These are phyloP conservation scores for Eumaeus atala DNA, from an alignment of 1,140 invertebrate species.

Conservation along the genomic window DNA sequence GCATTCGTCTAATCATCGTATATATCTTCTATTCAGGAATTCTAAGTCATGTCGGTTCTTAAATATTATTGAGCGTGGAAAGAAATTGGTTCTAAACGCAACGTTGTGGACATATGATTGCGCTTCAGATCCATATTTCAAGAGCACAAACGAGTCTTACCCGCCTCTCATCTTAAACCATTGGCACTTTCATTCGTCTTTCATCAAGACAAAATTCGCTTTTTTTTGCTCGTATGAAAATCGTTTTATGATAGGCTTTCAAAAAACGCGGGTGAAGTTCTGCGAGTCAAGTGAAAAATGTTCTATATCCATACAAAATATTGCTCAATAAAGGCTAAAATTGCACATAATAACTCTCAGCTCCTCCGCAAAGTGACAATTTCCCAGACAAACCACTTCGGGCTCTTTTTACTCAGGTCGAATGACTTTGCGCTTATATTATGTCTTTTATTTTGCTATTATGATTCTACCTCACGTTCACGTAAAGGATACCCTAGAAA, in stretches of 20 bases:
- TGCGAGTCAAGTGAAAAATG: constrained; percentile 33
- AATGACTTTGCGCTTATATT: constrained; percentile 2
- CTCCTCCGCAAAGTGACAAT: constrained; percentile 34
- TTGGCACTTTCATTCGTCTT: background rate
- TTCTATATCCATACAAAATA: constrained; percentile 36
- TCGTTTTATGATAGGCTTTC: constrained; percentile 30
- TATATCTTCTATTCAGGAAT: no score
- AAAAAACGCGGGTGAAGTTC: constrained; percentile 23
- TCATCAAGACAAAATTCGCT: constrained; percentile 10
- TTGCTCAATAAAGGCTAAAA: constrained; percentile 35
- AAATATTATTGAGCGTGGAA: no score
- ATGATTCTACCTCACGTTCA: no score
- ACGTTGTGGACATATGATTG: no score
- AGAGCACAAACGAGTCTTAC: background rate
- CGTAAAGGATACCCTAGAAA: no score
- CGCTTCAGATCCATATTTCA: background rate
- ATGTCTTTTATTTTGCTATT: background rate
- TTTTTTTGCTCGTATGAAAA: constrained; percentile 21
- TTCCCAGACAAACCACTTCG: constrained; percentile 29
- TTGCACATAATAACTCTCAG: constrained; percentile 38
- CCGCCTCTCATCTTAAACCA: background rate
- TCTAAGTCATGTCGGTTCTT: no score
- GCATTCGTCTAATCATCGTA: no score
- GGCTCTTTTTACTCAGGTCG: constrained; percentile 16
- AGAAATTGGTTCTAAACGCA: no score